phyloP scores from a whole-genome alignment of 2,113 vertebrate genomes.

The Barbus barbus region DNA sequence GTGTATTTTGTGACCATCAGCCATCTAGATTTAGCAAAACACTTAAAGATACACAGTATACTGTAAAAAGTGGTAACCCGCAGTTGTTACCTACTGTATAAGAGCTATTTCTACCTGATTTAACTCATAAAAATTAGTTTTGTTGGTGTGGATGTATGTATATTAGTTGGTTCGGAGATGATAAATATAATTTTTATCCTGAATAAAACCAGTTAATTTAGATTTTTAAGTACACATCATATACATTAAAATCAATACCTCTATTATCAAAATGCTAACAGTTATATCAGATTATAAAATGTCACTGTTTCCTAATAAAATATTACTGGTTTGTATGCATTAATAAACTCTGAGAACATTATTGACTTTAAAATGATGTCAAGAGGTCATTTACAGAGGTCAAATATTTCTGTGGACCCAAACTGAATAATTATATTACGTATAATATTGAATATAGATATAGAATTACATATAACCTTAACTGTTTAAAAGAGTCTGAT shows the following conservation, averaged over 20 bases:
- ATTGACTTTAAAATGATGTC: neutral
- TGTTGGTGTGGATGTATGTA: too few relatives aligned
- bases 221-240: neutral
- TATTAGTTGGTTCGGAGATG: too few relatives aligned
- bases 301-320: neutral
- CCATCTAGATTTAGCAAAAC: neutral
- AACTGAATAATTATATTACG: neutral
- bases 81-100: too few relatives aligned
- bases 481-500: neutral
- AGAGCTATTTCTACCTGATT: too few relatives aligned
- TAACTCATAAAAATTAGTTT: too few relatives aligned
- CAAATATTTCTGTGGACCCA: neutral
- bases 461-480: too few relatives aligned
- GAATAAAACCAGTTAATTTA: neutral
- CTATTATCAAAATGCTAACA: too few relatives aligned
- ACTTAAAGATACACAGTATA: neutral
- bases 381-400: conserved; percentile 4
- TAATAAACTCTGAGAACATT: neutral
- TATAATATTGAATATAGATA: too few relatives aligned
- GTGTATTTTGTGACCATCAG: neutral
- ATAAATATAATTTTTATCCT: too few relatives aligned
- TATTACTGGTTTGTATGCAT: neutral
- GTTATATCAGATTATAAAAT: neutral
- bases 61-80: too few relatives aligned
- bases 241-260: neutral